Percentiles rank a stretch among this genome's conserved stretches.
These are phyloP conservation scores for Crenichthys baileyi DNA, from an alignment of 2,797 vertebrate species.

Conservation along the genomic window DNA sequence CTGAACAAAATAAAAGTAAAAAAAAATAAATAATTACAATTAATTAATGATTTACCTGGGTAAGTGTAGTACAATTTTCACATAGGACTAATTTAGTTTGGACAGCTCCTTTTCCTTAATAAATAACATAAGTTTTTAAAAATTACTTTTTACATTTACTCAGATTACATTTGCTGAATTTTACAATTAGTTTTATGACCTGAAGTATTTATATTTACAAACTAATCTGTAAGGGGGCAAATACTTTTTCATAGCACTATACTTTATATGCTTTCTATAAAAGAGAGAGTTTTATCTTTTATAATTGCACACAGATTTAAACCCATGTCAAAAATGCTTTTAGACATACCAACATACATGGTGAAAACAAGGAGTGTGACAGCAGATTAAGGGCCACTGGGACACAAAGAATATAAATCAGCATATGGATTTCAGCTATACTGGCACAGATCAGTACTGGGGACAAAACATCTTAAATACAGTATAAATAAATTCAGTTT, in stretches of 20 bases:
- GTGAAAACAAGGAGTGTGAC: not conserved
- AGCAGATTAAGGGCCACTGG: not conserved
- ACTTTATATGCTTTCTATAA: not conserved
- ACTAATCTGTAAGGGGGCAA: too few species aligned
- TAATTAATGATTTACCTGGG: too few species aligned
- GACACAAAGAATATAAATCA: not conserved
- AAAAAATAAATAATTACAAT: too few species aligned
- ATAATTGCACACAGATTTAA: not conserved
- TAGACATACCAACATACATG: not conserved
- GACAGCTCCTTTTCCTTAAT: not conserved
- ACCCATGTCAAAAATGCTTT: not conserved
- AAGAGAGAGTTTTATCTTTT: not conserved
- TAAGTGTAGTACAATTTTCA: not conserved
- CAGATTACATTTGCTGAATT: not conserved
- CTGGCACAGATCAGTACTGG: not conserved
- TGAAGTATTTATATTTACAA: not conserved
- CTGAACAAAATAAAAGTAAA: too few species aligned
- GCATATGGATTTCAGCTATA: not conserved
- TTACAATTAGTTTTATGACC: not conserved
- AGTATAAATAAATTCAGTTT: not conserved
- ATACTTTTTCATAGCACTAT: not conserved
- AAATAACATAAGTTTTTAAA: not conserved
- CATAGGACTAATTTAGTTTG: not conserved
- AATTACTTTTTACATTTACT: not conserved
- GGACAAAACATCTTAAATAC: not conserved